Evolutionary conservation across 2,113 vertebrate genomes (phyloP), one percentile per base, ranked within the genome.

Genomic region (Sander vitreus): DNA sequence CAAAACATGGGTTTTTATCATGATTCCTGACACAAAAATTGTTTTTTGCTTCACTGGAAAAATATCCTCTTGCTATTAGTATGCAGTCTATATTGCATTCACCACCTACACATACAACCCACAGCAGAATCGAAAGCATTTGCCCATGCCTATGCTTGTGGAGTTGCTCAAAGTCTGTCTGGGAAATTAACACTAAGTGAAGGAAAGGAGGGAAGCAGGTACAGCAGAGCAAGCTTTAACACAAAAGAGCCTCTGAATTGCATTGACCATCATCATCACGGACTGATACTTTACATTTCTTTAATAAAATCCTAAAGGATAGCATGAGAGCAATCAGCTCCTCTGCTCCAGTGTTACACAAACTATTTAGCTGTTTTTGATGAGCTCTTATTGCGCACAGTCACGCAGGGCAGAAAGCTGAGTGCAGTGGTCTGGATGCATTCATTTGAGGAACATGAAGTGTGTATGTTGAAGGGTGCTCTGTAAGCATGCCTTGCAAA

Each of bases 381-480:
- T 70, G 60, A 90, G 77, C 69, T 84, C 83, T 50, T 87, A 18
- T 48, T 85, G 60, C 84, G 85, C 84, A 76, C 80, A 76, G 50
- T 83, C 76, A 76, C 19, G 62, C 83, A 73, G 39, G 39, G 51
- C 48, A 33, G 68, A 9, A 36, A 73, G 60, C 60, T 59, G 76
- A 64, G 81, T 67, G 83, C 89, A 90, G 47, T 68, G 65, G 76
- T 83, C 80, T 80, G 84, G 76, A 87, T 80, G 78, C 75, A 66
- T 86, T 80, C 66, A 79, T 85, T 16, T 73, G 75, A 80, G n/a
- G 47, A 81, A 66, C 62, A 74, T 36, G 73, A 73, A 30, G 73
- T 57, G 79, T 66, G 76, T 59, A 19, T 72, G 73, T 70, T 64
- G 68, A 66, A 47, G 69, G 54, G n/a, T 68, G 84, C 75, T 81